Conservation (phyloP, 2,797 vertebrate genomes). For the Notolepis coatsorum region DNA sequence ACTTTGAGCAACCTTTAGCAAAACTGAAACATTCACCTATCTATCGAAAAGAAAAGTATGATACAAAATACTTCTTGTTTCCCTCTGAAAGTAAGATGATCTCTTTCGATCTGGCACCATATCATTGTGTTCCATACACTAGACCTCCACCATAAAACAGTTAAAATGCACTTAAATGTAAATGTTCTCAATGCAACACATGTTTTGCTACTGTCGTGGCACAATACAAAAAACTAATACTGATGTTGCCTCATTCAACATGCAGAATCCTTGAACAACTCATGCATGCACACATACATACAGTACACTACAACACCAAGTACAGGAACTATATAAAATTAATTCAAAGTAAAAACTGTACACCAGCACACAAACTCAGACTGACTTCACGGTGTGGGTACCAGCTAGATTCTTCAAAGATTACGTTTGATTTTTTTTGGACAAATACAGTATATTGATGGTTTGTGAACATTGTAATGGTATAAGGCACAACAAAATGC, state of each 20-base stretch:
- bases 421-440: too few species aligned
- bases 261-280: conserved; percentile 31
- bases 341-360: conserved; percentile 60
- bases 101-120: conserved; percentile 2
- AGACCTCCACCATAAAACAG: conserved; percentile 13
- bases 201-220: conserved; percentile 7
- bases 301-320: conserved; percentile 45
- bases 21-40: conserved; percentile 19
- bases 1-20: conserved; percentile 22
- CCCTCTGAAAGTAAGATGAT: not conserved
- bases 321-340: conserved; percentile 66
- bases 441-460: too few species aligned
- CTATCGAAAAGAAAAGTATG: conserved; percentile 17
- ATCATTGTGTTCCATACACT: not conserved
- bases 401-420: conserved; percentile 7
- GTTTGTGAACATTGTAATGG: not conserved
- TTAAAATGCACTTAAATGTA: conserved; percentile 28
- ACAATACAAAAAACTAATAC: conserved; percentile 42
- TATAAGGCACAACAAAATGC: conserved; percentile 41
- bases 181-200: not conserved
- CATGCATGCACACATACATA: conserved; percentile 59
- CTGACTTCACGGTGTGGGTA: conserved; percentile 17
- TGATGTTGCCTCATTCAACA: conserved; percentile 29
- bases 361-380: conserved; percentile 34
- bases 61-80: conserved; percentile 5